phyloP scores from a whole-genome alignment of 2,888 invertebrate species.

The Neoscelio sp. region DNA sequence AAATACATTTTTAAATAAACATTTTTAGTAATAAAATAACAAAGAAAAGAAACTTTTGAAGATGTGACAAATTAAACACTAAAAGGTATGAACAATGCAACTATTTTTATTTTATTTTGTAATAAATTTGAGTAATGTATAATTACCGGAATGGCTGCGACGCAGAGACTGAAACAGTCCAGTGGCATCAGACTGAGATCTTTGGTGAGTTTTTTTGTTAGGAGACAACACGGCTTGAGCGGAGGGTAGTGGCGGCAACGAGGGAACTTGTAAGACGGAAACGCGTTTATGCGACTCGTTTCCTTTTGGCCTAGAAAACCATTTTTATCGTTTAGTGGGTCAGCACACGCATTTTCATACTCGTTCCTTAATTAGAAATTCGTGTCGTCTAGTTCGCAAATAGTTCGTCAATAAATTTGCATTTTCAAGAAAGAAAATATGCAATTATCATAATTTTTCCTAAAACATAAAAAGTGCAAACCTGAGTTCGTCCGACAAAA shows the following conservation, averaged over 20 bases:
- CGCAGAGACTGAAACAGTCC: conserved; percentile 85
- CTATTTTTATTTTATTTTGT: too few relatives aligned
- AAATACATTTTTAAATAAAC: too few relatives aligned
- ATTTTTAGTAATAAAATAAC: too few relatives aligned
- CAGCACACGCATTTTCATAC: too few relatives aligned
- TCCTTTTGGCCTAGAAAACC: conserved; percentile 80
- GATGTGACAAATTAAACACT: too few relatives aligned
- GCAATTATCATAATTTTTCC: conserved; percentile 5
- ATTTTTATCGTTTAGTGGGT: conserved; percentile 31
- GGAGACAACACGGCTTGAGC: conserved; percentile 81
- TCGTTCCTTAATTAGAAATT: background rate
- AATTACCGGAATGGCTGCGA: conserved; percentile 82
- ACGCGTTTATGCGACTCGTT: conserved; percentile 77
- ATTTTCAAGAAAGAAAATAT: conserved; percentile 7
- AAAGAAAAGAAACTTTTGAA: too few relatives aligned
- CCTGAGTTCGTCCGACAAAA: conserved; percentile 88
- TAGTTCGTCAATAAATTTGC: background rate
- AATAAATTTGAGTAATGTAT: too few relatives aligned
- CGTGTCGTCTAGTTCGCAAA: background rate
- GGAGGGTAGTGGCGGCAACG: conserved; percentile 80
- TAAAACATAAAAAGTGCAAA: conserved; percentile 49
- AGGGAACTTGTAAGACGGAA: conserved; percentile 79
- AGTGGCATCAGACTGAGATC: conserved; percentile 93
- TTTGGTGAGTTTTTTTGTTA: conserved; percentile 91
- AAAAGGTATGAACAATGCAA: too few relatives aligned